Conservation (phyloP, 2,113 vertebrate genomes). For the Otocyon megalotis region DNA sequence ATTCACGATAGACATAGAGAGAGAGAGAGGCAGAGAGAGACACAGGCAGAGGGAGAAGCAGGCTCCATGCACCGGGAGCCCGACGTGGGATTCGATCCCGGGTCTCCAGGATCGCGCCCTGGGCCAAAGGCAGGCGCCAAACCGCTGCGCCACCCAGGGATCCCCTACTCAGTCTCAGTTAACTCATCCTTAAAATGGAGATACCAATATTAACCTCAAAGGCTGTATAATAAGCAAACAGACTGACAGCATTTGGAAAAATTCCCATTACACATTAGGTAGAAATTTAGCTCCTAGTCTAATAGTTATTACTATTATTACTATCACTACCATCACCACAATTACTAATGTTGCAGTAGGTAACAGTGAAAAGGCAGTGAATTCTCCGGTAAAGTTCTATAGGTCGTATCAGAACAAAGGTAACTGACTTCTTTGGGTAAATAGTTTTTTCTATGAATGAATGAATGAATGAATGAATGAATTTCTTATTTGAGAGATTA, state of each 20-base stretch:
- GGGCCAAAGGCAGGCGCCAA: no score
- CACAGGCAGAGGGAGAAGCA: no score
- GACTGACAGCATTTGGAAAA: constrained; percentile 6
- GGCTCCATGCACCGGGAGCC: no score
- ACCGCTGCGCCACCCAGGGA: no score
- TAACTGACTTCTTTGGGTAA: background rate
- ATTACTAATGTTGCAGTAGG: background rate
- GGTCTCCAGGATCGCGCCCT: no score
- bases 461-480: no score
- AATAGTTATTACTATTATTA: background rate
- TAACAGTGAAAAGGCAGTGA: background rate
- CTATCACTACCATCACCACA: background rate
- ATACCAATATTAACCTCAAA: background rate
- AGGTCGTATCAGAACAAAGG: background rate
- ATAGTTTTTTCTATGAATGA: background rate
- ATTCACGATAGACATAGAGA: no score
- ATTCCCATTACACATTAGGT: background rate
- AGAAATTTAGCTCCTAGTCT: background rate
- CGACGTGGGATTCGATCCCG: no score
- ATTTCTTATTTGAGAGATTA: background rate
- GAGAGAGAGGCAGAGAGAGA: no score
- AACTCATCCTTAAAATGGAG: background rate
- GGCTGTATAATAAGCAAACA: background rate
- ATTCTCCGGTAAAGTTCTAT: background rate
- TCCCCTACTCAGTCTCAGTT: background rate